These are phyloP conservation scores for Melanaphis sacchari DNA, from an alignment of 1,140 invertebrate species.

Conservation along the genomic window DNA sequence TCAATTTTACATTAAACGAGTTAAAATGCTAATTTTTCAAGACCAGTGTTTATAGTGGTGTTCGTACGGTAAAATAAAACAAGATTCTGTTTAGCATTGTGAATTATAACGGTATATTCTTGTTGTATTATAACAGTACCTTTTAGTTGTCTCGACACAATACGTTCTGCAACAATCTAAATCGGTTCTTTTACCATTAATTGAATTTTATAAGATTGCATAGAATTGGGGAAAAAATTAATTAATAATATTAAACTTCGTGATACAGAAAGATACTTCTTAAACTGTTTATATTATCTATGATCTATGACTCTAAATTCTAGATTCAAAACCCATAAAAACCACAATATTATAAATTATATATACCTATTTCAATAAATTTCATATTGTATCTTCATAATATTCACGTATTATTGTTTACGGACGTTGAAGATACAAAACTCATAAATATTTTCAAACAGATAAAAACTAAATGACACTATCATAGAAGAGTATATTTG, in stretches of 20 bases:
- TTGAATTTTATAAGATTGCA: neutral
- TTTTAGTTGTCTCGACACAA: neutral
- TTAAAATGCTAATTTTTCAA: neutral
- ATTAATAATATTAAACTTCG: neutral
- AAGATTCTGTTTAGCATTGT: neutral
- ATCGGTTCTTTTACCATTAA: neutral
- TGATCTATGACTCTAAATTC: neutral
- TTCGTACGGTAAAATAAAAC: neutral
- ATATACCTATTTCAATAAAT: neutral
- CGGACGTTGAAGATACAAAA: neutral
- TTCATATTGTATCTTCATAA: neutral
- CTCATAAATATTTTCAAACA: neutral
- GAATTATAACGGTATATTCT: neutral
- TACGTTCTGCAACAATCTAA: neutral
- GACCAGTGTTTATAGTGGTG: neutral
- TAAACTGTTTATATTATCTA: neutral
- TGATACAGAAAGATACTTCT: neutral
- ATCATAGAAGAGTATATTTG: neutral
- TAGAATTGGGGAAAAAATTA: neutral
- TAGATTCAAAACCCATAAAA: neutral
- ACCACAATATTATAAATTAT: neutral
- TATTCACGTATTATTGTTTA: neutral
- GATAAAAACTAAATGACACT: neutral
- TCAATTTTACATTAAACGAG: neutral
- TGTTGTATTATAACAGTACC: neutral